Conservation (phyloP, 2,797 vertebrate genomes). For the Hypotaenidia philippensis region DNA sequence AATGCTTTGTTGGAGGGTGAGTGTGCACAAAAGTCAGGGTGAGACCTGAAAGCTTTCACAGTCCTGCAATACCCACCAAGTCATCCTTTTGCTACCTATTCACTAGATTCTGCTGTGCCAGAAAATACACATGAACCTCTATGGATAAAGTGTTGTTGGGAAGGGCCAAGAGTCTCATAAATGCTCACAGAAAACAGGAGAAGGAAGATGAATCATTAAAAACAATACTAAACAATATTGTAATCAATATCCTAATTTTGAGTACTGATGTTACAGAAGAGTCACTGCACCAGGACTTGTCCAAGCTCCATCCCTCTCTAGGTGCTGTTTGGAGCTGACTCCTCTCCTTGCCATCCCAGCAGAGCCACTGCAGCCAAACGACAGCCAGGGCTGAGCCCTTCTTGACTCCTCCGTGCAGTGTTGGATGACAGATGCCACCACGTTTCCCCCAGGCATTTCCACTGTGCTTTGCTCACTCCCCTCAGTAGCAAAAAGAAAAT, state of each 20-base stretch:
- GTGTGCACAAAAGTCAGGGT: background rate
- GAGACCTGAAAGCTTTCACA: background rate
- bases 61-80: background rate
- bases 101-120: background rate
- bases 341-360: background rate
- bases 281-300: background rate
- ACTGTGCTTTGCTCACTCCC: accelerated
- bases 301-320: background rate
- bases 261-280: background rate
- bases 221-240: background rate
- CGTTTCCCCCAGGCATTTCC: background rate
- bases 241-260: background rate
- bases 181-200: background rate
- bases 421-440: background rate
- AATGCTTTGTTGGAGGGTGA: background rate
- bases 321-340: background rate
- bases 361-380: background rate
- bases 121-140: background rate
- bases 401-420: background rate
- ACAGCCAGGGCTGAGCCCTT: background rate
- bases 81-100: background rate
- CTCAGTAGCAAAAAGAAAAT: background rate
- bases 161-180: background rate
- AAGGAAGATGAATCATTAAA: background rate
- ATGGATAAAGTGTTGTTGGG: background rate